Conservation (phyloP, 2,888 invertebrate species). For the Dione juno region DNA sequence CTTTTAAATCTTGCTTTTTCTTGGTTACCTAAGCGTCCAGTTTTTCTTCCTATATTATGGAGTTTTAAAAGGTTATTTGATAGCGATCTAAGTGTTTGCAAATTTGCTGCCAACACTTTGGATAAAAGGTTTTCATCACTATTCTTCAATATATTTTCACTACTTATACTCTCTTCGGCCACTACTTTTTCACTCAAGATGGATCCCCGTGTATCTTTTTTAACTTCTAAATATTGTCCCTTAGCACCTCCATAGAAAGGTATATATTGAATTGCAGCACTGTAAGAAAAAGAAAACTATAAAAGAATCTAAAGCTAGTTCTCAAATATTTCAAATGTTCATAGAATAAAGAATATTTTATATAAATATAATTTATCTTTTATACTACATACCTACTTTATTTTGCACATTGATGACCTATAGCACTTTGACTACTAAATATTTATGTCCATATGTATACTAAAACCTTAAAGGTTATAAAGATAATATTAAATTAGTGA, state of each 20-base stretch:
- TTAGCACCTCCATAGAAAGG: conserved; percentile 89
- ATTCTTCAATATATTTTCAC: conserved; percentile 69
- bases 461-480: too few relatives aligned
- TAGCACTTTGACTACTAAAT: too few relatives aligned
- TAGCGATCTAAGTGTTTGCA: conserved; percentile 83
- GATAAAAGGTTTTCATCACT: conserved; percentile 70
- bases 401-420: not conserved
- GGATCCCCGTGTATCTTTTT: conserved; percentile 79
- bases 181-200: conserved; percentile 77
- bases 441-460: too few relatives aligned
- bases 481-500: too few relatives aligned
- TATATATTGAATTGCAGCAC: conserved; percentile 70
- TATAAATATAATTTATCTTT: not conserved
- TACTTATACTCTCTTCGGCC: conserved; percentile 73
- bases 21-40: conserved; percentile 78
- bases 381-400: not conserved
- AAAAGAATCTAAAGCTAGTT: not conserved
- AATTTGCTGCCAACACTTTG: conserved; percentile 79
- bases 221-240: conserved; percentile 86
- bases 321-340: not conserved
- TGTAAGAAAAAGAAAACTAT: conserved; percentile 45
- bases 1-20: conserved; percentile 84
- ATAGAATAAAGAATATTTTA: too few relatives aligned
- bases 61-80: conserved; percentile 84
- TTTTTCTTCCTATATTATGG: conserved; percentile 84